Percentiles rank a stretch among this genome's conserved stretches.
phyloP scores from a whole-genome alignment of 2,797 vertebrate genomes.

The Chloroceryle inda region DNA sequence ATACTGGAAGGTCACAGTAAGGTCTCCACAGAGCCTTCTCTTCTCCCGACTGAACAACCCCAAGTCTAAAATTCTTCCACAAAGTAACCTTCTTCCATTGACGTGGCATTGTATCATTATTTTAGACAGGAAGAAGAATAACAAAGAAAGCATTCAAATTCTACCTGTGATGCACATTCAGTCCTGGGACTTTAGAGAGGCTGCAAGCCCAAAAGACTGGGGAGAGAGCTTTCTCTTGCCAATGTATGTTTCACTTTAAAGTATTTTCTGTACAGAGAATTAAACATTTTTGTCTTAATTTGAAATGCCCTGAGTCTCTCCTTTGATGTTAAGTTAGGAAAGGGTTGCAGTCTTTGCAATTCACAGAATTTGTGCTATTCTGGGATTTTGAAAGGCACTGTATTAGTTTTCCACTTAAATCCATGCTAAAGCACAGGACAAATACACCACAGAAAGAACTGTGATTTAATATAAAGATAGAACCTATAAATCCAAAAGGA shows the following conservation, averaged over 20 bases:
- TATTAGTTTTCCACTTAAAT: neutral
- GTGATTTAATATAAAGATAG: neutral
- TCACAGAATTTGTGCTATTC: neutral
- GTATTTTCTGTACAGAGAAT: slow-evolving; percentile 12
- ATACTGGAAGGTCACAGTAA: too few relatives aligned
- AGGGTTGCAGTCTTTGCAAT: neutral
- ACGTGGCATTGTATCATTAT: neutral
- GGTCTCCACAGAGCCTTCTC: too few relatives aligned
- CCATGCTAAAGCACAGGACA: neutral
- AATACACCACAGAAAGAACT: neutral
- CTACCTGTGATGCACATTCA: neutral
- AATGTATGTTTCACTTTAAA: neutral
- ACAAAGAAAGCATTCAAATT: neutral
- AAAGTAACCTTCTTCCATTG: neutral
- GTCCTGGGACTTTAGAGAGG: neutral
- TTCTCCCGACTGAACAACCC: too few relatives aligned
- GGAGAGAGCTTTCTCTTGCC: neutral
- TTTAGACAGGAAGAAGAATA: neutral
- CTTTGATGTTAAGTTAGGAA: slow-evolving; percentile 25
- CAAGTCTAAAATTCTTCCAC: neutral
- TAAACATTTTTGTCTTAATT: slow-evolving; percentile 37
- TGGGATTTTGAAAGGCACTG: neutral
- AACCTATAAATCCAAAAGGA: neutral
- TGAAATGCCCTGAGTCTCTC: slow-evolving; percentile 13
- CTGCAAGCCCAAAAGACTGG: neutral